Base-by-base conservation (phyloP, 1,140 invertebrate genomes). In the Triops longicaudatus region DNA sequence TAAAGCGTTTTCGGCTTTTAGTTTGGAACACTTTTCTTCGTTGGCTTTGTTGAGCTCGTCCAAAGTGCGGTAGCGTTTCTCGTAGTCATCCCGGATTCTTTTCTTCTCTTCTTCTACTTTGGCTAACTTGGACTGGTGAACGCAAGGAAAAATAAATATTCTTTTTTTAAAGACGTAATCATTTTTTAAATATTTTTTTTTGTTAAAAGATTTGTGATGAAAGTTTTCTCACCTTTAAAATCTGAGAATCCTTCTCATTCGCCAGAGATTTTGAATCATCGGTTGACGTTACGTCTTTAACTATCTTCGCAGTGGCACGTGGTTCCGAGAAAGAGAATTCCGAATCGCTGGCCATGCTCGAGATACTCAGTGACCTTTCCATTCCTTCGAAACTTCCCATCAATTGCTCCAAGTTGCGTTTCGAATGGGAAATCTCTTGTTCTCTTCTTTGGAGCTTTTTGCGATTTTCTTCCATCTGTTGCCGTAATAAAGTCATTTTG, bases 401-500 rank as follows among this genome's bases (percentile, higher is more conserved):
- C 14, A 77, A 31, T 27, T 77, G 76, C 37, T 77, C 76, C 17
- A 77, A 73, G 42, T 73, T 77, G 37, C 37, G 63, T 44, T 77
- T 77, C 22, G 72, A 73, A 43, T 77, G 37, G 12, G 76, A 77
- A 17, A 77, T 73, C 22, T 77, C 76, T 73, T 77, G 73, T 31
- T 77, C 76, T 14, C 76, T 72, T 43, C 73, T 63, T 42, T 73
- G 71, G 37, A 77, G 73, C 26, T 72, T 71, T 22, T 73, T 77
- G 26, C 76, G 72, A 43, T 77, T 77, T 26, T 77, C 71, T 73
- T 77, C 76, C 63, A 77, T 77, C 37, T 77, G 76, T 44, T 73
- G 72, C 76, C 72, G 28, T 11, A 77, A 72, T 10, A 77, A 26
- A 22, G 73, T 27, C 31, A 72, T 73, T 22, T 77, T 77, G 41